Conservation (phyloP, 2,888 invertebrate species). For the Lacanobia oleracea region DNA sequence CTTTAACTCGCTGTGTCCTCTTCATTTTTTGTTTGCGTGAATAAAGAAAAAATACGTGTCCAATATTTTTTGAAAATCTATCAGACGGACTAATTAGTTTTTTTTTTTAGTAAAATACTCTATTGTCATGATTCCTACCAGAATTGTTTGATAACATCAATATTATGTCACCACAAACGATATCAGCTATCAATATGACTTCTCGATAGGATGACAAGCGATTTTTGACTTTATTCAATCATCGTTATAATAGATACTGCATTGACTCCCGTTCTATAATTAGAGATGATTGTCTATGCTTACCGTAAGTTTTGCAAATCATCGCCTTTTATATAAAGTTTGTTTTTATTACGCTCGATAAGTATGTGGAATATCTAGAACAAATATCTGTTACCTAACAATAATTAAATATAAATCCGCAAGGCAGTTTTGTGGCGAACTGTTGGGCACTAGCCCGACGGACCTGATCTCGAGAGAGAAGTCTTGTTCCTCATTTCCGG, state of each 20-base stretch:
- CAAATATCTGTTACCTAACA: background rate
- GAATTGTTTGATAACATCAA: background rate
- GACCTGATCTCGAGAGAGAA: no score
- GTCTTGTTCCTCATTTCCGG: no score
- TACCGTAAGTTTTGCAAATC: slow-evolving; percentile 19
- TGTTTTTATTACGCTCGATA: slow-evolving; percentile 7
- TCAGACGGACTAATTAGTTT: no score
- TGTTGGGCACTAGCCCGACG: no score
- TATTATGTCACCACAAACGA: background rate
- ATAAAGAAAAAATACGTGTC: no score
- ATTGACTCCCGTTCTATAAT: slow-evolving; percentile 31
- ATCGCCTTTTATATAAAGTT: slow-evolving; percentile 5
- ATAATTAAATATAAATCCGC: background rate
- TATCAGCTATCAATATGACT: slow-evolving; percentile 2
- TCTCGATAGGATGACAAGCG: slow-evolving; percentile 12
- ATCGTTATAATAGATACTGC: background rate
- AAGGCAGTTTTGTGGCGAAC: no score
- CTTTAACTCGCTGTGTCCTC: no score
- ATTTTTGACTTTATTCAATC: background rate
- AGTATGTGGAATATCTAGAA: background rate
- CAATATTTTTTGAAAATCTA: no score
- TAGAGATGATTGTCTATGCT: slow-evolving; percentile 30
- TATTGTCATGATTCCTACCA: background rate
- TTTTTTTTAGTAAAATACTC: no score
- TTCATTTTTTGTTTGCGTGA: no score